These are phyloP conservation scores for Agelas oroides DNA, from an alignment of 37 sponge, comb jelly and placozoan genomes.

Conservation along the genomic window DNA sequence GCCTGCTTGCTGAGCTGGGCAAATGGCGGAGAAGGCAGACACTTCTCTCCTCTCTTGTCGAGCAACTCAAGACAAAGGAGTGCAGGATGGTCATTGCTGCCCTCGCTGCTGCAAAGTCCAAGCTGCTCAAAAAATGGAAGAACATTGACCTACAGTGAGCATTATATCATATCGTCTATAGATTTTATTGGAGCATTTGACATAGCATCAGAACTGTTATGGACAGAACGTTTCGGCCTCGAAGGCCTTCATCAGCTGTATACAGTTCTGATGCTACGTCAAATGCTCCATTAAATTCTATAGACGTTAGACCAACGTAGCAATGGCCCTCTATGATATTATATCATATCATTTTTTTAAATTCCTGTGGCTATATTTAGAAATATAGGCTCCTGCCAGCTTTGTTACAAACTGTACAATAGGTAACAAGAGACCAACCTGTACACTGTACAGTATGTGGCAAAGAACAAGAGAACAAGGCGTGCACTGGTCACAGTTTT, in stretches of 20 bases:
- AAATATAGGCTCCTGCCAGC: not conserved
- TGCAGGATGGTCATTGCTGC: slow-evolving; percentile 74
- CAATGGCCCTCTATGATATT: no score
- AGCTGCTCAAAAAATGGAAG: slow-evolving; percentile 88
- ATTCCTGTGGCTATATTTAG: not conserved
- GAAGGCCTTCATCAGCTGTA: no score
- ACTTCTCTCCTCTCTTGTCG: slow-evolving; percentile 74
- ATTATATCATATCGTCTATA: not conserved
- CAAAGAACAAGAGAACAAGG: no score
- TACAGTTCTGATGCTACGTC: no score
- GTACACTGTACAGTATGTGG: no score
- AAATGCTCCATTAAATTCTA: no score
- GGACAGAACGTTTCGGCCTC: no score
- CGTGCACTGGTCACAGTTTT: no score
- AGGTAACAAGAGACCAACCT: no score
- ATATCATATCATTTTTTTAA: not conserved
- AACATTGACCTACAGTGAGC: slow-evolving; percentile 72
- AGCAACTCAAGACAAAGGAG: slow-evolving; percentile 90
- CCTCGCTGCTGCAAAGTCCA: slow-evolving; percentile 79
- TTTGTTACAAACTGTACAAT: slow-evolving; percentile 9
- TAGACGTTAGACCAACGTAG: no score
- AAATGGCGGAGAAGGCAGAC: slow-evolving; percentile 84
- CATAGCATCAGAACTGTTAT: no score
- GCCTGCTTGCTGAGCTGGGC: slow-evolving; percentile 77
- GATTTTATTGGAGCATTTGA: not conserved